These are phyloP conservation scores for Diadegma fenestrale DNA, from an alignment of 2,888 invertebrate genomes.

Conservation along the genomic window DNA sequence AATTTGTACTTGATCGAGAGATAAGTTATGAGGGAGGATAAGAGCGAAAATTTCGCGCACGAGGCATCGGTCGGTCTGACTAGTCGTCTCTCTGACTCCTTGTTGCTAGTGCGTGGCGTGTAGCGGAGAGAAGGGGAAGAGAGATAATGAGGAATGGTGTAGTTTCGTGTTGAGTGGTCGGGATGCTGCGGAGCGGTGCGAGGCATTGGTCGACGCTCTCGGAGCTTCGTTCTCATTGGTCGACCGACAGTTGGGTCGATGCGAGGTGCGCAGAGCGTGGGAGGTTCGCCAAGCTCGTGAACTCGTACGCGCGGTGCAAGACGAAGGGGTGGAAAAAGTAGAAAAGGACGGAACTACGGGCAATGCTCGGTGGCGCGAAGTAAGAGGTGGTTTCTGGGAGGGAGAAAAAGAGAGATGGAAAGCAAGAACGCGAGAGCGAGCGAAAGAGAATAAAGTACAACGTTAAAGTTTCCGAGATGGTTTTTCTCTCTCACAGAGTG, in stretches of 20 bases:
- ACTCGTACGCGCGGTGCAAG: constrained; percentile 46
- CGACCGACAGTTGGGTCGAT: constrained; percentile 50
- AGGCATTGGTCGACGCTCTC: constrained; percentile 61
- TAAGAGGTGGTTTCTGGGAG: constrained; percentile 19
- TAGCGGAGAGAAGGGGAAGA: constrained; percentile 11
- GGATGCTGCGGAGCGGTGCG: constrained; percentile 47
- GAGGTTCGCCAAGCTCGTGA: constrained; percentile 54
- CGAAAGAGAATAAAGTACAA: constrained; percentile 14
- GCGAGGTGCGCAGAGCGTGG: constrained; percentile 66
- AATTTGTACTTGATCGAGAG: constrained; percentile 22
- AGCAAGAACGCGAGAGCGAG: neutral
- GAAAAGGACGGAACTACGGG: constrained; percentile 16
- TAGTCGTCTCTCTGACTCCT: constrained; percentile 59
- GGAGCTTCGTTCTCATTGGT: constrained; percentile 57
- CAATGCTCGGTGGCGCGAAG: neutral
- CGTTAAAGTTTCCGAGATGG: constrained; percentile 50
- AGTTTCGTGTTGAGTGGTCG: constrained; percentile 51
- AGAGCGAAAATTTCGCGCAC: constrained; percentile 49
- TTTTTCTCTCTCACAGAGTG: constrained; percentile 66
- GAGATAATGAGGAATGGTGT: constrained; percentile 34
- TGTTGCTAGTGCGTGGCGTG: constrained; percentile 12
- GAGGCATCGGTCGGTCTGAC: constrained; percentile 59
- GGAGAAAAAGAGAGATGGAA: constrained; percentile 30
- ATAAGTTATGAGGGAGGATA: neutral
- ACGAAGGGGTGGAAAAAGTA: constrained; percentile 55